Base-by-base conservation (phyloP, 2,888 invertebrate genomes). In the Melangyna quadrimaculata region DNA sequence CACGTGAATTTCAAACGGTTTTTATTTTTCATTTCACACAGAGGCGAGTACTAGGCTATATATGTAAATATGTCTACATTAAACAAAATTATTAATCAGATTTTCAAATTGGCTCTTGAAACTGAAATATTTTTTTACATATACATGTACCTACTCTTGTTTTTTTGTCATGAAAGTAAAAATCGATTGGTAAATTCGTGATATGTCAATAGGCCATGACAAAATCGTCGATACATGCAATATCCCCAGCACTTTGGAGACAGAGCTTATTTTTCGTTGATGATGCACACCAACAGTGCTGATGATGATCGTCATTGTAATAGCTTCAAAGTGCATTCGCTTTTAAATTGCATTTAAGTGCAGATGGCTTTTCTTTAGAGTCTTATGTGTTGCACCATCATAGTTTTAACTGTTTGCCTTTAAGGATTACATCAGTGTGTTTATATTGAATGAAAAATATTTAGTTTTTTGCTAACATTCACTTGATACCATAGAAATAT, bases 161-260 rank as follows among this genome's bases (percentile, higher is more conserved):
- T n/a, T 6, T n/a, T 10, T 22, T 40, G 63, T 40, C 10, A 43
- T 43, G 63, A 63, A 43, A 63, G 24, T 43, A 24, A 63, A 43
- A 67, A 51, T 51, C 35, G 24, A 51, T 51, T 67, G 10, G 1
- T 14, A n/a, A 51, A 67, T 37, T 67, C 67, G 67, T 67, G 67
- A 67, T 67, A 67, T 67, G 67, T 51, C 67, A 67, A 67, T 35
- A 51, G 67, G 67, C 51, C 67, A 48, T 67, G 32, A 22, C 63
- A 19, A 63, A 29, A 3, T 17, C 19, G 7, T 43, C 43, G 14
- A 37, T 17, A 59, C 12, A 65, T 65, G 45, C 63, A 53, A 55
- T 45, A 32, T 45, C 65, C 29, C 43, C 9, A 45, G 12, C 43
- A 43, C 63, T 63, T 63, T n/a, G 4, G 29, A 63, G 29, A 45